phyloP scores from a whole-genome alignment of 2,797 vertebrate species.

The Microhierax caerulescens region DNA sequence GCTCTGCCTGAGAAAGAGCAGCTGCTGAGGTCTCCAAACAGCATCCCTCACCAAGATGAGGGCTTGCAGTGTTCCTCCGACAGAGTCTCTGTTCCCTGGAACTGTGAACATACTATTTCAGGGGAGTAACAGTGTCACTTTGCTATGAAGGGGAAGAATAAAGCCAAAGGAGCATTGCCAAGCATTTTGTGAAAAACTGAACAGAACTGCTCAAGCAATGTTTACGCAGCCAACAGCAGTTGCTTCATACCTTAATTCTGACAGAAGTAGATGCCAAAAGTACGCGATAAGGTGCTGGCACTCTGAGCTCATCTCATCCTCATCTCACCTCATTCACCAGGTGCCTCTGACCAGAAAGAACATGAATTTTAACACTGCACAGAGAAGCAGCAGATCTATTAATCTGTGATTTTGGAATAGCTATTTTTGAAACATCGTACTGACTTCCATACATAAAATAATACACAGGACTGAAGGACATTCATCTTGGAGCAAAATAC shows the following conservation, averaged over 20 bases:
- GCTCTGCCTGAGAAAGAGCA: background rate
- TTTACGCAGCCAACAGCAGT: background rate
- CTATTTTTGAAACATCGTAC: background rate
- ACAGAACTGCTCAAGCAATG: background rate
- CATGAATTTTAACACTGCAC: background rate
- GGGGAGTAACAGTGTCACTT: background rate
- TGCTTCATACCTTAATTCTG: background rate
- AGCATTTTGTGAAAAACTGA: background rate
- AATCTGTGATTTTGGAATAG: background rate
- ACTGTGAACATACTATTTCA: background rate
- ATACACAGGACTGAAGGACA: background rate
- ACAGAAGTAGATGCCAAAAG: background rate
- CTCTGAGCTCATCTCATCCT: too few species aligned
- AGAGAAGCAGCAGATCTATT: background rate
- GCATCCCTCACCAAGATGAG: background rate
- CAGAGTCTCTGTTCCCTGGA: background rate
- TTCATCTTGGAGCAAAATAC: background rate
- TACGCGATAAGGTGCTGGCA: background rate
- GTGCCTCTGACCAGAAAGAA: background rate
- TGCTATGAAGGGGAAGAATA: background rate
- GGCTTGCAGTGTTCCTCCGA: background rate
- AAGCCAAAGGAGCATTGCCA: background rate
- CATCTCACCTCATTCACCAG: too few species aligned
- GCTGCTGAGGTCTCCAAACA: background rate
- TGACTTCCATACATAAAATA: background rate